Evolutionary conservation across 2,888 invertebrate species (phyloP).

Genomic region (Rhagonycha lutea): DNA sequence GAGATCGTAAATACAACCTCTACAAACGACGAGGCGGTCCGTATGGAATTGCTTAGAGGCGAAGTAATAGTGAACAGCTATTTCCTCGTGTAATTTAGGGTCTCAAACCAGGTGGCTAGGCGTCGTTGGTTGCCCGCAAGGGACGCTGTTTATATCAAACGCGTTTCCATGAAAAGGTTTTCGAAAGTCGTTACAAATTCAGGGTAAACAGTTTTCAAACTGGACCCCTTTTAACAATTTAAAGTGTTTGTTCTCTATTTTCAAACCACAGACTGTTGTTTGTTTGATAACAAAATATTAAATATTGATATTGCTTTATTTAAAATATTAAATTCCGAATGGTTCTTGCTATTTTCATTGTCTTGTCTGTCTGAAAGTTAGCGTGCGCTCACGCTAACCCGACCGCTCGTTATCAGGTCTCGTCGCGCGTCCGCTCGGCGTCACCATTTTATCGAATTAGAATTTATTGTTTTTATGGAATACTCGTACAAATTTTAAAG

Average conservation of each 20-base stretch:
- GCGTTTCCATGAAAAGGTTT: conserved; percentile 46
- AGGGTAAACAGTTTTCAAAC: conserved; percentile 36
- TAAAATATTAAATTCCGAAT: not conserved
- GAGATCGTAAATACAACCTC: conserved; percentile 46
- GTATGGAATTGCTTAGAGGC: conserved; percentile 46
- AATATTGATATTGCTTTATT: not conserved
- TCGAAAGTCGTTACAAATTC: conserved; percentile 46
- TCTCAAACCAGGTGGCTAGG: conserved; percentile 38
- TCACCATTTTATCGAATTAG: not conserved
- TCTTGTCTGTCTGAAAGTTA: not conserved
- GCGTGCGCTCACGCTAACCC: not conserved
- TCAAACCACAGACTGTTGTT: not conserved
- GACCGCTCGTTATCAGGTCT: not conserved
- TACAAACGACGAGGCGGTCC: conserved; percentile 44
- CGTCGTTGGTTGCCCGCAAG: conserved; percentile 42
- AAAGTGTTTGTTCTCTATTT: conserved; percentile 2
- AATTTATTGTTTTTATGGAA: not conserved
- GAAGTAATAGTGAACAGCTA: conserved; percentile 48
- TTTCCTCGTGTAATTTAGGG: conserved; percentile 50
- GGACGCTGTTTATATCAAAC: conserved; percentile 47
- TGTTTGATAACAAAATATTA: not conserved
- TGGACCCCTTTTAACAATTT: conserved; percentile 33
- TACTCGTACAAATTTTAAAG: not conserved
- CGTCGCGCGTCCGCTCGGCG: not conserved
- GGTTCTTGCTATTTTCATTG: not conserved